Evolutionary conservation across 2,888 invertebrate genomes (phyloP), one percentile per base, ranked within the genome.

Genomic region (Pseudanteris insignis): DNA sequence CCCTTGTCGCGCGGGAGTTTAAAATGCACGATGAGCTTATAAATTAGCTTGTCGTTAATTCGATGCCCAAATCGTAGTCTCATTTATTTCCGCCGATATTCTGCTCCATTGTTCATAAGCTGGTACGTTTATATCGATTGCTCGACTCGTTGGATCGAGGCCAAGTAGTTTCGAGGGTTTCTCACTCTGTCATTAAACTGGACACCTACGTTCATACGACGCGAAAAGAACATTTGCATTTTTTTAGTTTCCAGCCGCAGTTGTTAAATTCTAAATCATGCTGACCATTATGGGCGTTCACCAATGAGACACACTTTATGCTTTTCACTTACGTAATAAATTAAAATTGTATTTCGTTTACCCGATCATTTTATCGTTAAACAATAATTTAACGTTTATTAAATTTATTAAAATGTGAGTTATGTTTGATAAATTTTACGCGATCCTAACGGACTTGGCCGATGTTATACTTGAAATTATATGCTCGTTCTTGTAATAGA

Each of bases 91-190:
- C 51, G 50, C 44, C 66, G 48, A 64, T 70, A 66, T 65, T 65
- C 30, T 41, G 47, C 50, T 44, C 63, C 59, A 54, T 62, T 63
- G 64, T 65, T 64, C 62, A 59, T 55, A 53, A 48, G 50, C 30
- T 54, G 37, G 58, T 57, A 63, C 64, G 67, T 66, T 68, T 67
- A 66, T 70, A 75, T 75, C 71, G 76, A 76, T 75, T 72, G 67
- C 62, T 30, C 59, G 57, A 54, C 53, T 46, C 55, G 63, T 71
- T 76, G 77, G 75, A 72, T 69, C 67, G 32, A 38, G 47, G 75
- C 76, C 74, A 74, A 74, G 51, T 43, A 55, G 53, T 44, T 59
- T 61, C 46, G 55, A 57, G 64, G 48, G 63, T 54, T 63, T 57
- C 63, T 58, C 60, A 62, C 48, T 38, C 51, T 54, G 50, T 54